phyloP scores from a whole-genome alignment of 2,888 invertebrate genomes.

The Oegoconia quadripuncta region DNA sequence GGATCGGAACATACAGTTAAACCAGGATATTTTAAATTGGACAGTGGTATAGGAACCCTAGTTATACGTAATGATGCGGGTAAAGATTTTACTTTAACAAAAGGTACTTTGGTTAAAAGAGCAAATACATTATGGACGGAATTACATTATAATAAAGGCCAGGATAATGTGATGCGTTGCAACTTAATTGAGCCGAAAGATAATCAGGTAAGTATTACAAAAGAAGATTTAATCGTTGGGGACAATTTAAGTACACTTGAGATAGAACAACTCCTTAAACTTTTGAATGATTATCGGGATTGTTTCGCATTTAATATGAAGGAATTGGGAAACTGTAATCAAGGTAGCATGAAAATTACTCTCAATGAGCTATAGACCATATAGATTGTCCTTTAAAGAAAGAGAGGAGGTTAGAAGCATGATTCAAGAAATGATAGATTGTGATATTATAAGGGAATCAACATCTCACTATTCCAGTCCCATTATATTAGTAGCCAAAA shows the following conservation, averaged over 20 bases:
- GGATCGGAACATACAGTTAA: no score
- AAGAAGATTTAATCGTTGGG: no score
- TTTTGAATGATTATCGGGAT: slow-evolving; percentile 5
- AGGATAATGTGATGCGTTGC: no score
- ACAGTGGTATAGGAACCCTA: no score
- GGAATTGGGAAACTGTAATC: slow-evolving; percentile 10
- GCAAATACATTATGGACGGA: no score
- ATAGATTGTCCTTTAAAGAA: slow-evolving; percentile 8
- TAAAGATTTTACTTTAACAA: no score
- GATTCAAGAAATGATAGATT: slow-evolving; percentile 7
- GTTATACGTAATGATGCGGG: no score
- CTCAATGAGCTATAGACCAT: slow-evolving; percentile 9
- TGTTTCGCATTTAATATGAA: slow-evolving; percentile 10
- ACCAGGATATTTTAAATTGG: no score
- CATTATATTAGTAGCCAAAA: slow-evolving; percentile 11
- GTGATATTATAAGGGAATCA: slow-evolving; percentile 5
- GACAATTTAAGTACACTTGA: no score
- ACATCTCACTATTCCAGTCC: slow-evolving; percentile 8
- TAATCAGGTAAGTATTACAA: background rate
- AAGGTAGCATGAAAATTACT: slow-evolving; percentile 6
- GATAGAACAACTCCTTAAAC: background rate
- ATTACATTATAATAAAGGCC: no score
- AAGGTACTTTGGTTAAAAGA: no score
- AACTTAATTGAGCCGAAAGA: background rate
- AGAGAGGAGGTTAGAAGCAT: slow-evolving; percentile 8